Conservation (phyloP, 1,140 invertebrate species). For the Nasonia longicornis region DNA sequence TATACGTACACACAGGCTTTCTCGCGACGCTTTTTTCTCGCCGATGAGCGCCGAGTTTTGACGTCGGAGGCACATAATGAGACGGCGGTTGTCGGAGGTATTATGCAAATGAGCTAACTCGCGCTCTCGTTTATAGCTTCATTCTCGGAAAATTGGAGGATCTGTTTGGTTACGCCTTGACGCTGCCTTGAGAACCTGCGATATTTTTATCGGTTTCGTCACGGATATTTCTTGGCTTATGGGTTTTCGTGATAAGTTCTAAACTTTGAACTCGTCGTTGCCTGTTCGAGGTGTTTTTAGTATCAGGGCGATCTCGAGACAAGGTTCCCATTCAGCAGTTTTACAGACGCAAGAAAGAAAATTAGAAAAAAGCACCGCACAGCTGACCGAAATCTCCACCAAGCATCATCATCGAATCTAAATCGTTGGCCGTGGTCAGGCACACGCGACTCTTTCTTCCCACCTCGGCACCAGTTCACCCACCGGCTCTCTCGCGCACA, state of each 20-base stretch:
- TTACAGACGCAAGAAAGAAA: too few relatives aligned
- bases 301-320: too few relatives aligned
- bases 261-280: too few relatives aligned
- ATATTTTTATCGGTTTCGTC: background rate
- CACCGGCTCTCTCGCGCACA: background rate
- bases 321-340: too few relatives aligned
- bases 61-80: conserved; percentile 29
- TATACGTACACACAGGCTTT: conserved; percentile 14
- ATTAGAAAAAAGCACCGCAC: too few relatives aligned
- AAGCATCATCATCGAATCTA: background rate
- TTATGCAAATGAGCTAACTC: conserved; percentile 29
- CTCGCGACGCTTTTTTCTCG: background rate
- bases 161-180: background rate
- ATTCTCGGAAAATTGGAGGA: conserved; percentile 1
- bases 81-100: background rate
- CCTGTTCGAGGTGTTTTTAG: too few relatives aligned
- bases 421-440: background rate
- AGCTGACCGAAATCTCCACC: too few relatives aligned
- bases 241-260: too few relatives aligned
- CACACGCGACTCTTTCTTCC: background rate
- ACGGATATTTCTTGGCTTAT: too few relatives aligned
- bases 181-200: too few relatives aligned
- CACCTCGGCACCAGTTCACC: background rate
- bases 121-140: conserved; percentile 9
- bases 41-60: background rate